A percentile compares a stretch with the other conserved stretches of the same genome.
Evolutionary conservation across 2,888 invertebrate species (phyloP).

Genomic region (Galerucella pusilla): DNA sequence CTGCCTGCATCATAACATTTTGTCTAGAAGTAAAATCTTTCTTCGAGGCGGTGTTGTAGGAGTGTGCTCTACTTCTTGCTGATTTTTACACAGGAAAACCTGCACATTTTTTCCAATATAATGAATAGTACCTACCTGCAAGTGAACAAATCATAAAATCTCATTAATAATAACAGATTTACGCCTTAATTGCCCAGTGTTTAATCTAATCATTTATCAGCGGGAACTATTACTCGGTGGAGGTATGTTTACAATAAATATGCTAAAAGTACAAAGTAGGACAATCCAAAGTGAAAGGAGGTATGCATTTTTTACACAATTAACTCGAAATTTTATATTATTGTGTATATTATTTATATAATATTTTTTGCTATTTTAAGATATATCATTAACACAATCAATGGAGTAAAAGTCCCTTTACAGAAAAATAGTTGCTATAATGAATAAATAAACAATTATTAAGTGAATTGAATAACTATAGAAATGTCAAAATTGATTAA

Average conservation of each 20-base stretch:
- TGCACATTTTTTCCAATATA: conserved; percentile 49
- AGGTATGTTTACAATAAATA: conserved; percentile 12
- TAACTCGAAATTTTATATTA: not conserved
- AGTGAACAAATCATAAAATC: conserved; percentile 47
- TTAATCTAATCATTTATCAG: conserved; percentile 51
- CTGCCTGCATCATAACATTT: conserved; percentile 27
- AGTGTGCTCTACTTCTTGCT: conserved; percentile 53
- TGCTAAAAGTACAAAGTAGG: not conserved
- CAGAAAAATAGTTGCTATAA: no score
- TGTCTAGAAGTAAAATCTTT: conserved; percentile 38
- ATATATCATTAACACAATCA: no score
- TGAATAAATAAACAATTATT: no score
- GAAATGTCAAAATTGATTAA: no score
- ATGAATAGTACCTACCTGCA: conserved; percentile 46
- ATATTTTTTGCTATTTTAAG: not conserved
- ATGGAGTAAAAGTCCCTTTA: no score
- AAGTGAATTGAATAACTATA: no score
- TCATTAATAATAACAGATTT: conserved; percentile 47
- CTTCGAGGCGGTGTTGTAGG: conserved; percentile 49
- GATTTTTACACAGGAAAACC: conserved; percentile 52
- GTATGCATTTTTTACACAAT: not conserved
- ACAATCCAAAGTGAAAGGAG: conserved; percentile 11
- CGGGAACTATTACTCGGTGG: conserved; percentile 25
- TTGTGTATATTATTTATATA: not conserved
- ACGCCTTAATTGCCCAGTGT: conserved; percentile 50